These are phyloP conservation scores for Serranochromis macrocephalus DNA, from an alignment of 2,113 vertebrate genomes.

Conservation along the genomic window DNA sequence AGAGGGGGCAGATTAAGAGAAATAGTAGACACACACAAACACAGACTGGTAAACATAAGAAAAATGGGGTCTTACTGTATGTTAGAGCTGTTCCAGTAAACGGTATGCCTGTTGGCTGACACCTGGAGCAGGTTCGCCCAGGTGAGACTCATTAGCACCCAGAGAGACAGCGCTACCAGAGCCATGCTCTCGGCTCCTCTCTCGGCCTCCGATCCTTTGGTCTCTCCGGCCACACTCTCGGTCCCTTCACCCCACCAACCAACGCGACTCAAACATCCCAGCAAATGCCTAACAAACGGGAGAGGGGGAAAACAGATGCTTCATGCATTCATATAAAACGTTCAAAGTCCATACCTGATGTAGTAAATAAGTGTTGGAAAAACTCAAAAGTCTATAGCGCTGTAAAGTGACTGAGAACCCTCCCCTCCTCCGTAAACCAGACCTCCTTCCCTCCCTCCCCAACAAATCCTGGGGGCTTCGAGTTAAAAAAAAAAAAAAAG, in stretches of 20 bases:
- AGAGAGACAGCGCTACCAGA: slow-evolving; percentile 65
- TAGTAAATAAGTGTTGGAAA: slow-evolving; percentile 27
- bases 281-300: slow-evolving; percentile 46
- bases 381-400: slow-evolving; percentile 48
- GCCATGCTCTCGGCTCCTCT: slow-evolving; percentile 70
- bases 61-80: slow-evolving; percentile 77
- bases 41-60: not conserved
- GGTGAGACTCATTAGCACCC: slow-evolving; percentile 73
- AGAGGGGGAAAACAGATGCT: not conserved
- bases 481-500: not conserved
- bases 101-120: slow-evolving; percentile 83
- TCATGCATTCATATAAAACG: slow-evolving; percentile 1
- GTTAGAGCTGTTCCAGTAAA: slow-evolving; percentile 96
- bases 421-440: slow-evolving; percentile 17
- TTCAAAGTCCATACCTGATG: not conserved
- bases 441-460: slow-evolving; percentile 5
- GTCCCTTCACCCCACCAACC: slow-evolving; percentile 60
- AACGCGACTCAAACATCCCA: slow-evolving; percentile 66
- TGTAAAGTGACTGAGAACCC: slow-evolving; percentile 3
- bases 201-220: slow-evolving; percentile 20
- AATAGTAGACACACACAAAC: not conserved
- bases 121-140: slow-evolving; percentile 69
- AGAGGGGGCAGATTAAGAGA: not conserved
- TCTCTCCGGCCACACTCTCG: slow-evolving; percentile 43
- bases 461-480: slow-evolving; percentile 36